Conservation (phyloP, 2,888 invertebrate species). For the Cryptosula pallasiana region DNA sequence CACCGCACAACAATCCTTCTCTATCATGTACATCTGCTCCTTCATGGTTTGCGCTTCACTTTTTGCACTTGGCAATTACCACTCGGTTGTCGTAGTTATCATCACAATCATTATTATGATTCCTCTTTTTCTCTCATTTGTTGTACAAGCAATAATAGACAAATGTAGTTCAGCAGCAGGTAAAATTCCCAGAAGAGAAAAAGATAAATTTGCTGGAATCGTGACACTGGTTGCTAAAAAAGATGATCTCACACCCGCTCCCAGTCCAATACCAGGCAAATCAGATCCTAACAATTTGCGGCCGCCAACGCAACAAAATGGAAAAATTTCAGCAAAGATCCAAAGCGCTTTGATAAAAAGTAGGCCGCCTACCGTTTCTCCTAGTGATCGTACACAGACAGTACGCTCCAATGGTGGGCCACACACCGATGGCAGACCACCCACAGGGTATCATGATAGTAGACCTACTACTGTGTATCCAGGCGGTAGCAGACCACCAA, state of each 20-base stretch:
- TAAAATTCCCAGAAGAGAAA: background rate
- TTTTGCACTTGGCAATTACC: background rate
- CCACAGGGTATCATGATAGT: no score
- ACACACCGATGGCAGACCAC: no score
- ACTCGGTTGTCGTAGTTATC: background rate
- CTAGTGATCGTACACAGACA: no score
- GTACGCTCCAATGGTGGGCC: no score
- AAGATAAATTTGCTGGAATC: constrained; percentile 12
- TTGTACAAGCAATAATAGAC: constrained; percentile 2
- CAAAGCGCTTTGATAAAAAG: no score
- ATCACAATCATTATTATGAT: background rate
- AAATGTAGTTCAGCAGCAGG: background rate
- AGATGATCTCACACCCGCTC: background rate
- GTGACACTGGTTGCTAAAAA: background rate
- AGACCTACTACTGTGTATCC: no score
- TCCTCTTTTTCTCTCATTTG: constrained; percentile 7
- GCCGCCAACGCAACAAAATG: no score
- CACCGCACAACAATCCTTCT: background rate
- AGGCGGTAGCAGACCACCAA: no score
- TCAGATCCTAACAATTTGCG: no score
- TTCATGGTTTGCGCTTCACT: constrained; percentile 2
- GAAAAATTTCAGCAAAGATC: no score
- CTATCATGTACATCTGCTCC: background rate
- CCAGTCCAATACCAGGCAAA: no score
- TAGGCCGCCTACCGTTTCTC: no score